Percentiles rank a stretch among this genome's conserved stretches.
Conservation (phyloP, 2,113 vertebrate species). For the Daboia siamensis region DNA sequence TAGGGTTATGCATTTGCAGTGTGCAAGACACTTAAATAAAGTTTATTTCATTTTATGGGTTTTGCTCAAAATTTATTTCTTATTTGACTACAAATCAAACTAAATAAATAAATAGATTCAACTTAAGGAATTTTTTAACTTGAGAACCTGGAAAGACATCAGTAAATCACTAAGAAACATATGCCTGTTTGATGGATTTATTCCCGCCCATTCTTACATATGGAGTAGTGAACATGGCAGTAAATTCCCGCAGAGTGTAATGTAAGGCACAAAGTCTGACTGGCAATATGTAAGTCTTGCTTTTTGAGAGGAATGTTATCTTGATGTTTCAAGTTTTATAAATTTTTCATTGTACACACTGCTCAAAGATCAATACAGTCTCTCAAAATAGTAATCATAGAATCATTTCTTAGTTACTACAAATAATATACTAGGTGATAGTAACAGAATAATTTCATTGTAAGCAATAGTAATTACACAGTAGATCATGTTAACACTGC, state of each 20-base stretch:
- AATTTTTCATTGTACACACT: slow-evolving; percentile 23
- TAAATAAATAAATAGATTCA: neutral
- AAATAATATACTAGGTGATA: slow-evolving; percentile 63
- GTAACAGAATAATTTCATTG: slow-evolving; percentile 63
- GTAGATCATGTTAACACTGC: slow-evolving; percentile 66
- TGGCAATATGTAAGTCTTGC: slow-evolving; percentile 30
- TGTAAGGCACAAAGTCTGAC: slow-evolving; percentile 40
- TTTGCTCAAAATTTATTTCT: slow-evolving; percentile 1
- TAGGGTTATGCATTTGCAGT: neutral
- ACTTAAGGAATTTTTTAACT: neutral
- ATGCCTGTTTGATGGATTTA: neutral
- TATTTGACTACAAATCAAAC: neutral
- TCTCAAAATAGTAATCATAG: slow-evolving; percentile 53
- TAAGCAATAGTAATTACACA: slow-evolving; percentile 70
- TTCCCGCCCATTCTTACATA: slow-evolving; percentile 14
- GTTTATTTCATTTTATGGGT: neutral
- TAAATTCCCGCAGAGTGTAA: slow-evolving; percentile 29
- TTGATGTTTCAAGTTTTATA: slow-evolving; percentile 46
- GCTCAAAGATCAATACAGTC: slow-evolving; percentile 52
- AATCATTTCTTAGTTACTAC: slow-evolving; percentile 65
- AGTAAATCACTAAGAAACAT: neutral
- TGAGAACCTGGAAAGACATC: neutral
- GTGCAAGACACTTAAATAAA: neutral
- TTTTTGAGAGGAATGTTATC: slow-evolving; percentile 33
- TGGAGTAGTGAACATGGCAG: neutral